Evolutionary conservation across 2,888 invertebrate genomes (phyloP).

Genomic region (Drosophila leonis): DNA sequence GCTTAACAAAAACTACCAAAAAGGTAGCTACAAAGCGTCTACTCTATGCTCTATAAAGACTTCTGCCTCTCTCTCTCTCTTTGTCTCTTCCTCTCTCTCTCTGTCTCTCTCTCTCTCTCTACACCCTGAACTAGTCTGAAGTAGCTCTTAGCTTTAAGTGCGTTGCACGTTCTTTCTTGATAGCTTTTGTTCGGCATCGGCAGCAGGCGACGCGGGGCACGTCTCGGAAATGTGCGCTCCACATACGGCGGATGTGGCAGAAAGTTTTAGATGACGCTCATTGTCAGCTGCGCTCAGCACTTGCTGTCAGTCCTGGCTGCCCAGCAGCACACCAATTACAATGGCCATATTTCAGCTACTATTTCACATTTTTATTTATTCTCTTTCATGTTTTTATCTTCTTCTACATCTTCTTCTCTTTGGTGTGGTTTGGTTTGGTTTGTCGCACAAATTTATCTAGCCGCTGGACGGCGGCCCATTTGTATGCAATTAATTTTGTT

Average conservation of each 20-base stretch:
- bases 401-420: not conserved
- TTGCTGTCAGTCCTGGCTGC: not conserved
- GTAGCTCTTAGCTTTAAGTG: constrained; percentile 29
- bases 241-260: constrained; percentile 34
- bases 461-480: constrained; percentile 59
- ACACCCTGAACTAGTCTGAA: constrained; percentile 16
- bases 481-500: constrained; percentile 74
- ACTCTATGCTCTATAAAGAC: too few relatives aligned
- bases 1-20: not conserved
- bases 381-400: not conserved
- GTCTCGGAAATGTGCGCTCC: constrained; percentile 37
- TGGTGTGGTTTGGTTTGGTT: not conserved
- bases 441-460: constrained; percentile 38
- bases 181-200: constrained; percentile 20
- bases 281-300: constrained; percentile 37
- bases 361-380: constrained; percentile 5
- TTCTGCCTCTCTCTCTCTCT: not conserved
- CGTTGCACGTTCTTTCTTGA: constrained; percentile 34
- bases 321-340: not conserved
- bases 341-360: not conserved
- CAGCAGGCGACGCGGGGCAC: not conserved
- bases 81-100: not conserved
- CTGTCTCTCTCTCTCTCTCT: not conserved
- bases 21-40: not conserved
- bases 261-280: constrained; percentile 36